phyloP scores from a whole-genome alignment of 2,888 invertebrate species.

The Clistopyga incitator region DNA sequence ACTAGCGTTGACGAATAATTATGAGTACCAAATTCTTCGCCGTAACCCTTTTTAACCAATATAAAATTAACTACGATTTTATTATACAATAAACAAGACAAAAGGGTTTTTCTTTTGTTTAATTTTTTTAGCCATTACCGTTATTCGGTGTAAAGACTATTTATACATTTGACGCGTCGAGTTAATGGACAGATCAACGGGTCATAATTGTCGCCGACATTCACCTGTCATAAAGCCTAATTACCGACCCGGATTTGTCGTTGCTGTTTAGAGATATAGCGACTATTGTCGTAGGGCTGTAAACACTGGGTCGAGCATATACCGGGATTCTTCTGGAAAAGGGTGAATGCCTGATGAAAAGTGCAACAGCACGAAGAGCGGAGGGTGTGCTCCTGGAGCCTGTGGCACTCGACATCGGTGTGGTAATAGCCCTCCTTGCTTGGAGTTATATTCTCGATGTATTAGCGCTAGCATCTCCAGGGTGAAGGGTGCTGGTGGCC shows the following conservation, averaged over 20 bases:
- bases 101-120: too few species aligned
- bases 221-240: not conserved
- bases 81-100: too few species aligned
- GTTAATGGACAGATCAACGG: not conserved
- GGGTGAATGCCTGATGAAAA: constrained; percentile 10
- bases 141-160: too few species aligned
- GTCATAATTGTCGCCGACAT: not conserved
- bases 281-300: not conserved
- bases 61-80: too few species aligned
- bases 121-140: too few species aligned
- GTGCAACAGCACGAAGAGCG: constrained; percentile 26
- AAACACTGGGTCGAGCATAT: constrained; percentile 37
- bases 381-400: not conserved
- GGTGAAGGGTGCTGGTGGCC: constrained; percentile 25
- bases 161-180: not conserved
- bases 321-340: not conserved
- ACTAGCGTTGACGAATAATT: too few species aligned
- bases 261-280: not conserved
- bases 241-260: not conserved
- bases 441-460: constrained; percentile 1
- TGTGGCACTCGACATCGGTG: constrained; percentile 38
- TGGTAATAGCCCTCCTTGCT: constrained; percentile 43
- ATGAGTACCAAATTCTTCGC: too few species aligned
- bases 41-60: too few species aligned
- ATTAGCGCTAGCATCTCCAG: constrained; percentile 22